Evolutionary conservation across 2,113 vertebrate species (phyloP).

Genomic region (Illadopsis cleaveri): DNA sequence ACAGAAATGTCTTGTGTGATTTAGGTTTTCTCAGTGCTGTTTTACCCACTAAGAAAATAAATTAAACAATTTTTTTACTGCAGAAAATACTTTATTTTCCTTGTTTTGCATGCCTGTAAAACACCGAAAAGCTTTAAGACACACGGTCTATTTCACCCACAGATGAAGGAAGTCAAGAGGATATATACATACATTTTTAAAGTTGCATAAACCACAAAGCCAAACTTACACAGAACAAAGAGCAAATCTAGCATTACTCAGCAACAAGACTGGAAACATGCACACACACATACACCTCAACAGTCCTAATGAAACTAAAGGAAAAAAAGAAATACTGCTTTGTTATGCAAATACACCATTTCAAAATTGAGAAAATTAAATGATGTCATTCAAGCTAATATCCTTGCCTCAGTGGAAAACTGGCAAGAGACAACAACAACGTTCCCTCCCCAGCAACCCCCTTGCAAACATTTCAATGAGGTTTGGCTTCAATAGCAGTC

Average conservation of each 20-base stretch:
- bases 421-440: neutral
- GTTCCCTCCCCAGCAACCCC: neutral
- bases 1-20: neutral
- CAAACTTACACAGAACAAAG: slow-evolving; percentile 48
- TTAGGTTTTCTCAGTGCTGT: neutral
- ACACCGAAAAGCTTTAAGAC: neutral
- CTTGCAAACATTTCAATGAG: neutral
- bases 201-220: slow-evolving; percentile 34
- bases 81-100: neutral
- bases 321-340: neutral
- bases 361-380: slow-evolving; percentile 38
- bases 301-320: slow-evolving; percentile 15
- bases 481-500: slow-evolving; percentile 1
- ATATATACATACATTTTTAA: neutral
- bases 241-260: slow-evolving; percentile 35
- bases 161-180: neutral
- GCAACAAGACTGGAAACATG: neutral
- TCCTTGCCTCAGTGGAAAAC: slow-evolving; percentile 24
- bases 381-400: slow-evolving; percentile 47
- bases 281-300: neutral
- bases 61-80: neutral
- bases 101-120: neutral
- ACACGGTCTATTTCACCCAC: neutral
- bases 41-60: neutral
- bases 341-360: slow-evolving; percentile 33